Evolutionary conservation across 2,797 vertebrate genomes (phyloP).

Genomic region (Phrynocephalus guinanensis): DNA sequence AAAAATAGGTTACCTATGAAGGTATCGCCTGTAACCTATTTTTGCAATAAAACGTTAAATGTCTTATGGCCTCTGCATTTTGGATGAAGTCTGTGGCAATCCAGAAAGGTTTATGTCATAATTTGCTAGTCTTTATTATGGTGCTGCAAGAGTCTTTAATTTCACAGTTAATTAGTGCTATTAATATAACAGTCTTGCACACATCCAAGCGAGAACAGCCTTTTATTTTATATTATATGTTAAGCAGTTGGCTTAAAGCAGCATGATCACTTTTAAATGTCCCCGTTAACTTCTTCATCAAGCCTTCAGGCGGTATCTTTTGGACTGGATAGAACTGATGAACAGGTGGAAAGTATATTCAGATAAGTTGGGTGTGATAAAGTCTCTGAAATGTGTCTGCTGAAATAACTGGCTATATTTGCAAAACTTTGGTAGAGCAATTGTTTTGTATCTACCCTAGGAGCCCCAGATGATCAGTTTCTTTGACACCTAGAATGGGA

Average conservation of each 20-base stretch:
- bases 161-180: neutral
- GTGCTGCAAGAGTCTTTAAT: neutral
- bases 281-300: slow-evolving; percentile 13
- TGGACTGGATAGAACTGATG: neutral
- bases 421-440: neutral
- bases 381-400: neutral
- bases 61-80: too few relatives aligned
- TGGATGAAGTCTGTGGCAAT: too few relatives aligned
- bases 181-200: neutral
- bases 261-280: neutral
- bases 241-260: neutral
- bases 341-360: neutral
- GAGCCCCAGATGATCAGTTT: neutral
- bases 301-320: neutral
- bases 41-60: too few relatives aligned
- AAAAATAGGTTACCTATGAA: too few relatives aligned
- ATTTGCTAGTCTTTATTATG: neutral
- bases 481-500: neutral
- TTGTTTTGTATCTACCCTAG: neutral
- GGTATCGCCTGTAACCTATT: too few relatives aligned
- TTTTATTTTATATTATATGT: neutral
- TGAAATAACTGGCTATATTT: neutral
- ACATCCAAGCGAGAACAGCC: neutral
- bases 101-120: neutral
- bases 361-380: neutral